phyloP scores from a whole-genome alignment of 2,113 vertebrate genomes.

The Dromaius novaehollandiae region DNA sequence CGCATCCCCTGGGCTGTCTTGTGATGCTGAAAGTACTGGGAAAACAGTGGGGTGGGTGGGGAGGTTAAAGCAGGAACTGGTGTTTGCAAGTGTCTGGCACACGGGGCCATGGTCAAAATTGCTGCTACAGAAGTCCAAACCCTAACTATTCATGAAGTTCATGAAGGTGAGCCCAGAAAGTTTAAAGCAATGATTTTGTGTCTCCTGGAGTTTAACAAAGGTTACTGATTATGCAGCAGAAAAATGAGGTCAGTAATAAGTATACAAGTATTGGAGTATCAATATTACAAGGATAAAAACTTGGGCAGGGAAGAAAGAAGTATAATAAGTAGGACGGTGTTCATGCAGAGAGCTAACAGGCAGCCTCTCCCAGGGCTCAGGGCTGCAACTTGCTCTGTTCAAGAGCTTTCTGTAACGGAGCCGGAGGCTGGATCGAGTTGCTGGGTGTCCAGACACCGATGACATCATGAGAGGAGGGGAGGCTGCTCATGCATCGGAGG shows the following conservation, averaged over 20 bases:
- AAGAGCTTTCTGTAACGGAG: neutral
- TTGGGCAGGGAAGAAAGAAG: neutral
- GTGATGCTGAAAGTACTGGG: neutral
- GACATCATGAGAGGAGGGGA: conserved; percentile 58
- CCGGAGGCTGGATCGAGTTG: neutral
- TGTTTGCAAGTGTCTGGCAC: neutral
- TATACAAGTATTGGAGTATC: neutral
- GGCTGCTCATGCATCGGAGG: conserved; percentile 60
- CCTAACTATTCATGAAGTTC: conserved; percentile 19
- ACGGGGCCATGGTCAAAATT: neutral
- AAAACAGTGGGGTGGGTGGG: neutral
- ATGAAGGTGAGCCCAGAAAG: conserved; percentile 2
- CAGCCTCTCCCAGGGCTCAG: neutral
- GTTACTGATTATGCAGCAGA: neutral
- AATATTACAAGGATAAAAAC: conserved; percentile 5
- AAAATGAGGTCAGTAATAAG: conserved; percentile 26
- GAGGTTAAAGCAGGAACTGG: neutral
- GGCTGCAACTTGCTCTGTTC: neutral
- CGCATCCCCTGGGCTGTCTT: neutral
- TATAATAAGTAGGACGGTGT: neutral
- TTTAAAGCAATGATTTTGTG: neutral
- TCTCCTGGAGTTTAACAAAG: conserved; percentile 17
- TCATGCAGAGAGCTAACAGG: neutral
- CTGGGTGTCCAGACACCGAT: conserved; percentile 22
- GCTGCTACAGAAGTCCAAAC: neutral